Evolutionary conservation across 2,797 vertebrate species (phyloP).

Genomic region (Cossypha niveicapilla): DNA sequence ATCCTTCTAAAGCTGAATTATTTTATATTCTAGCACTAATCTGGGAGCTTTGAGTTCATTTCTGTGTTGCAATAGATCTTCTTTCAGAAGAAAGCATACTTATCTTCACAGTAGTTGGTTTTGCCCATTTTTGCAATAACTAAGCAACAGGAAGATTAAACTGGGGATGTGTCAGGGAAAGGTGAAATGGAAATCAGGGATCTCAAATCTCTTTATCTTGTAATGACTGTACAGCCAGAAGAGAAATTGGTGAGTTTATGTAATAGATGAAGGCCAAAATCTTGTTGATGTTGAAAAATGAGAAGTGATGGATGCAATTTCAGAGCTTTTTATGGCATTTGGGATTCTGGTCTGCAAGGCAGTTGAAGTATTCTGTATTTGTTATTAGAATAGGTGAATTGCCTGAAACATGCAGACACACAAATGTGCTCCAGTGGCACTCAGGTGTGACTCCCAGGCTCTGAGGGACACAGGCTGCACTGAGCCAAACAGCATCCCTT

Average conservation of each 20-base stretch:
- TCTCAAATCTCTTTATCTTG: not conserved
- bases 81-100: not conserved
- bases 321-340: not conserved
- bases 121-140: not conserved
- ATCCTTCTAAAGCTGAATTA: not conserved
- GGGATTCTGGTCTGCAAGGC: not conserved
- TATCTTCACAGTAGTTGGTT: not conserved
- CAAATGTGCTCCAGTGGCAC: not conserved
- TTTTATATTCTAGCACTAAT: not conserved
- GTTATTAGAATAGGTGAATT: not conserved
- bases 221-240: not conserved
- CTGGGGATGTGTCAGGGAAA: not conserved
- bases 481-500: not conserved
- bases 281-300: not conserved
- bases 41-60: not conserved
- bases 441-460: not conserved
- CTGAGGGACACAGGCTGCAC: not conserved
- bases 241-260: not conserved
- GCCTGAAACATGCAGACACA: not conserved
- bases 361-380: not conserved
- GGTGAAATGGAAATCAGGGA: not conserved
- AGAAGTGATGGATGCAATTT: conserved; percentile 2
- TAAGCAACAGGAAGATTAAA: conserved; percentile 14
- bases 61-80: not conserved
- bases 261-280: not conserved